Conservation (phyloP, 2,797 vertebrate species). For the Dicrostonyx torquatus region DNA sequence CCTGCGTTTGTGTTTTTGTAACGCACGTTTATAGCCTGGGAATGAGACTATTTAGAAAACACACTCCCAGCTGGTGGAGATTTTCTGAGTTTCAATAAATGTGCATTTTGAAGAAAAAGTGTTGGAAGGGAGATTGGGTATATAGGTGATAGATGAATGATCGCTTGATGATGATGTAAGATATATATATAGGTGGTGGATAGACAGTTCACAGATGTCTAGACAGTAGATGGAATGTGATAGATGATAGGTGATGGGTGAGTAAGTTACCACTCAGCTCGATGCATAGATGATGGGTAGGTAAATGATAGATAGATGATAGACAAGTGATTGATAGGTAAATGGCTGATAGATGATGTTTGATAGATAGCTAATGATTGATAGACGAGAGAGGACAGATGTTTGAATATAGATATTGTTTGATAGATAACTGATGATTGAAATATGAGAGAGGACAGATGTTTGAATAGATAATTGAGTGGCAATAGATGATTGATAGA, state of each 20-base stretch:
- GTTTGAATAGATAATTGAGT: not conserved
- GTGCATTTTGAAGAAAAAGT: not conserved
- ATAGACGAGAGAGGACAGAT: not conserved
- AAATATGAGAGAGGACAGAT: not conserved
- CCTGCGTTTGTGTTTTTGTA: not conserved
- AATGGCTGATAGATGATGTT: not conserved
- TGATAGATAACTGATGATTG: not conserved
- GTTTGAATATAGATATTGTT: not conserved
- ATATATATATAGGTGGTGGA: no score
- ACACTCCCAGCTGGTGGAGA: rapidly evolving
- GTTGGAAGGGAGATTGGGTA: no score
- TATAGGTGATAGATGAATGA: not conserved
- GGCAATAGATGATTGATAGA: not conserved
- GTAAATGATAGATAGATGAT: not conserved
- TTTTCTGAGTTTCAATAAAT: not conserved
- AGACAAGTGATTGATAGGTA: not conserved
- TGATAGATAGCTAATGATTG: not conserved
- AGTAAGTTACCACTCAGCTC: not conserved
- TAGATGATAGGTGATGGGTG: rapidly evolving
- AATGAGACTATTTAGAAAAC: not conserved
- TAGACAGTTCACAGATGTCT: not conserved
- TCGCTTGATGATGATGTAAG: not conserved
- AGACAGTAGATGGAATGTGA: not conserved
- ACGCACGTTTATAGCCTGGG: rapidly evolving
- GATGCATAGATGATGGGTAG: not conserved